Evolutionary conservation across 2,113 vertebrate species (phyloP).

Genomic region (Erythrolamprus reginae): DNA sequence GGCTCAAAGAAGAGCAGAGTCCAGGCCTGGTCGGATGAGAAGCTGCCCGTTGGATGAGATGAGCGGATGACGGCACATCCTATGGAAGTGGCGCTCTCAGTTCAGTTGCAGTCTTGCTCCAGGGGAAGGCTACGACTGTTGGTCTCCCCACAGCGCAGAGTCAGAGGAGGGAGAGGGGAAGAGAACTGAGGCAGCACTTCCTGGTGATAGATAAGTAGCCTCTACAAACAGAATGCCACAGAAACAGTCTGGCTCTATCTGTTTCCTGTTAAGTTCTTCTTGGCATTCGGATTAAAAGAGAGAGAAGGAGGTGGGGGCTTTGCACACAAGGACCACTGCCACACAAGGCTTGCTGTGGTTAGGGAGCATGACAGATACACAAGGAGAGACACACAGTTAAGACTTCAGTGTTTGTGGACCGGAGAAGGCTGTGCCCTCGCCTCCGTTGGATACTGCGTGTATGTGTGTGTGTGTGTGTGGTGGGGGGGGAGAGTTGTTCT

Average conservation of each 20-base stretch:
- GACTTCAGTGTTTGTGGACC: conserved; percentile 42
- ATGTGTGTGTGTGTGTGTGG: no score
- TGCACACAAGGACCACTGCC: not conserved
- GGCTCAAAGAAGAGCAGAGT: not conserved
- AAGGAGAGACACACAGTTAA: conserved; percentile 49
- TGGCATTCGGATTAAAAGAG: conserved; percentile 4
- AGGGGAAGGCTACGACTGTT: not conserved
- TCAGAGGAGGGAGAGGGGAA: not conserved
- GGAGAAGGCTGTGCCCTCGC: conserved; percentile 36
- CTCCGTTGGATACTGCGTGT: conserved; percentile 4
- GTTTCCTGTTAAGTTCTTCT: conserved; percentile 3
- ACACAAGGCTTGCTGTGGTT: not conserved
- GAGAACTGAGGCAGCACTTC: conserved; percentile 14
- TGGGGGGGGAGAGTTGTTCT: no score
- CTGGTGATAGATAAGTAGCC: not conserved
- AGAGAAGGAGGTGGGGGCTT: not conserved
- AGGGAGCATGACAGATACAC: conserved; percentile 49
- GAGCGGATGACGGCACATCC: not conserved
- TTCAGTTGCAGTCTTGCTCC: conserved; percentile 16
- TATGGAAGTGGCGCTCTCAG: not conserved
- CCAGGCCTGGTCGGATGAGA: not conserved
- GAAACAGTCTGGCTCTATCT: not conserved
- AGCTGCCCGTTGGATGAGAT: conserved; percentile 5
- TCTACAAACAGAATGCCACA: not conserved
- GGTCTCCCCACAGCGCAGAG: not conserved